These are phyloP conservation scores for Chymomyza fuscimana DNA, from an alignment of 2,888 invertebrate genomes.

Conservation along the genomic window DNA sequence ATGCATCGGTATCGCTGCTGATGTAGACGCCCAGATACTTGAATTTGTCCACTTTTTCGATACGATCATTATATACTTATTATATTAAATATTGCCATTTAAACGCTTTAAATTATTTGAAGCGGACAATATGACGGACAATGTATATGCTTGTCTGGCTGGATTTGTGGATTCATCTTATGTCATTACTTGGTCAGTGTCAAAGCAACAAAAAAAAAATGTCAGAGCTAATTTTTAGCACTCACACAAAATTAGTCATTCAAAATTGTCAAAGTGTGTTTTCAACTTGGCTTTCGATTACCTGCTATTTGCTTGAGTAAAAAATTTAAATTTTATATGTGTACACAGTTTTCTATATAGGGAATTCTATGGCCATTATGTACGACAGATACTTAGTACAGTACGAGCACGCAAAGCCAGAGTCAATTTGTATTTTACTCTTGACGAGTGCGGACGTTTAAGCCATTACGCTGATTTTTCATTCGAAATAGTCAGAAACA, in stretches of 20 bases:
- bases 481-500: background rate
- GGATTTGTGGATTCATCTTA: background rate
- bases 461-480: conserved; percentile 17
- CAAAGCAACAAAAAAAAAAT: background rate
- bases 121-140: background rate
- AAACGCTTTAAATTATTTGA: too few relatives aligned
- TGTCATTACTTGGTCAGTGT: background rate
- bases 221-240: conserved; percentile 18
- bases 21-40: too few relatives aligned
- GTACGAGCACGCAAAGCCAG: background rate
- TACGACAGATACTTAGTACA: background rate
- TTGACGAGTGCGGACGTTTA: background rate
- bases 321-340: conserved; percentile 12
- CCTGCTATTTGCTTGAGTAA: conserved; percentile 20
- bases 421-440: conserved; percentile 2
- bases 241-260: conserved; percentile 42
- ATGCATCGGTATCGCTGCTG: too few relatives aligned
- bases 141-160: background rate
- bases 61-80: too few relatives aligned
- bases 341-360: background rate
- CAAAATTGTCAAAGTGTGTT: conserved; percentile 12
- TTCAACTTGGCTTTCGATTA: background rate
- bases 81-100: too few relatives aligned
- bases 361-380: background rate
- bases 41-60: too few relatives aligned